Conservation (phyloP, 2,888 invertebrate genomes). For the Latrodectus hesperus region DNA sequence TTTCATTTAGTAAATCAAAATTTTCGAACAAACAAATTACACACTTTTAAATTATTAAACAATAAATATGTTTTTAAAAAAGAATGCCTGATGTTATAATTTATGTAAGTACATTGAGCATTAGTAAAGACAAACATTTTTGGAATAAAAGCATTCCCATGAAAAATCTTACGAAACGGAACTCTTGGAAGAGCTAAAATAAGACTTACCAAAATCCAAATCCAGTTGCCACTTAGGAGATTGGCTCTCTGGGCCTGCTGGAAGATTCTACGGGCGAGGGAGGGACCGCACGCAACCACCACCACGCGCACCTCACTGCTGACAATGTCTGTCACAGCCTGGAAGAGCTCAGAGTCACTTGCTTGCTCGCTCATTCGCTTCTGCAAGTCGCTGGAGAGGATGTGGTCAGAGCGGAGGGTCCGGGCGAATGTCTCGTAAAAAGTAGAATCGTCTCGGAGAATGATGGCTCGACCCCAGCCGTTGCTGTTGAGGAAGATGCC, state of each 20-base stretch:
- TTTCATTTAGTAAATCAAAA: too few relatives aligned
- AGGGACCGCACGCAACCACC: slow-evolving; percentile 84
- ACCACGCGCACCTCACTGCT: slow-evolving; percentile 78
- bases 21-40: too few relatives aligned
- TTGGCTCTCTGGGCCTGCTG: slow-evolving; percentile 85
- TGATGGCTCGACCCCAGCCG: slow-evolving; percentile 87
- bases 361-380: slow-evolving; percentile 77
- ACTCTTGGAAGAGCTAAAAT: not conserved
- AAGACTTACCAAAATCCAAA: slow-evolving; percentile 82
- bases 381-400: not conserved
- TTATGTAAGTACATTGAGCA: too few relatives aligned
- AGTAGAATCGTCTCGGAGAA: slow-evolving; percentile 82
- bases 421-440: slow-evolving; percentile 80
- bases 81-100: too few relatives aligned
- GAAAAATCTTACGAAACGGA: too few relatives aligned
- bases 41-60: too few relatives aligned
- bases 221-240: slow-evolving; percentile 89
- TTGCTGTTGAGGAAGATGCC: slow-evolving; percentile 83
- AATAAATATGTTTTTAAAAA: too few relatives aligned
- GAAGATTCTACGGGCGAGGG: slow-evolving; percentile 83
- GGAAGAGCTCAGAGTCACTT: slow-evolving; percentile 80
- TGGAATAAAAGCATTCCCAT: too few relatives aligned
- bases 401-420: slow-evolving; percentile 78
- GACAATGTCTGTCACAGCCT: slow-evolving; percentile 70
- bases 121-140: too few relatives aligned